Evolutionary conservation across 2,888 invertebrate species (phyloP).

Genomic region (Drosophila demipolita): DNA sequence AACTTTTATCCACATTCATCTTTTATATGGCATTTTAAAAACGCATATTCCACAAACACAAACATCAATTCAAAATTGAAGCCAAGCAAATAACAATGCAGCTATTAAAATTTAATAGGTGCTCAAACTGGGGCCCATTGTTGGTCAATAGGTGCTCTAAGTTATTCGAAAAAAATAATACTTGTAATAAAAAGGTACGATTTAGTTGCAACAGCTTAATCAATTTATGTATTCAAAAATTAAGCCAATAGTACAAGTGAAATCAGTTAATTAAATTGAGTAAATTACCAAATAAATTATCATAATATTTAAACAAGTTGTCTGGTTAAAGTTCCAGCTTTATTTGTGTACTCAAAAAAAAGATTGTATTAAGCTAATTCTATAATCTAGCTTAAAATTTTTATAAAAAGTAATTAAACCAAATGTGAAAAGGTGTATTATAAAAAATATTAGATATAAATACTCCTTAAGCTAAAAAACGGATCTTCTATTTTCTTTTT

Average conservation of each 20-base stretch:
- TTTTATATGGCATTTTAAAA: not conserved
- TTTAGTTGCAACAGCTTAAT: not conserved
- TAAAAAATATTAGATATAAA: not conserved
- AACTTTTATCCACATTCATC: not conserved
- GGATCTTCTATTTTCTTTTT: not conserved
- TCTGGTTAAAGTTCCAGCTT: not conserved
- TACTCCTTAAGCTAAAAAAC: not conserved
- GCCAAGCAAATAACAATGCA: not conserved
- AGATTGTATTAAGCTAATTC: not conserved
- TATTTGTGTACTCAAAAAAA: not conserved
- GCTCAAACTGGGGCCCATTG: not conserved
- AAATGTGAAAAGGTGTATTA: not conserved
- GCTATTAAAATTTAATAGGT: not conserved
- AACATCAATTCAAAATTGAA: not conserved
- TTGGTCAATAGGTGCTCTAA: not conserved
- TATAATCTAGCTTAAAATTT: not conserved
- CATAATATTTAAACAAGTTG: not conserved
- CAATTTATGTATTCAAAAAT: not conserved
- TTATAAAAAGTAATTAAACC: not conserved
- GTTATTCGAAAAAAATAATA: not conserved
- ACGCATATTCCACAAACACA: not conserved
- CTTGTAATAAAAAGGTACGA: not conserved
- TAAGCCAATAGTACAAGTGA: not conserved
- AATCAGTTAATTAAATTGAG: not conserved
- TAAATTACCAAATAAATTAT: not conserved